Conservation (phyloP, 1,140 invertebrate genomes). For the Pseudomyrmex dendroicus region DNA sequence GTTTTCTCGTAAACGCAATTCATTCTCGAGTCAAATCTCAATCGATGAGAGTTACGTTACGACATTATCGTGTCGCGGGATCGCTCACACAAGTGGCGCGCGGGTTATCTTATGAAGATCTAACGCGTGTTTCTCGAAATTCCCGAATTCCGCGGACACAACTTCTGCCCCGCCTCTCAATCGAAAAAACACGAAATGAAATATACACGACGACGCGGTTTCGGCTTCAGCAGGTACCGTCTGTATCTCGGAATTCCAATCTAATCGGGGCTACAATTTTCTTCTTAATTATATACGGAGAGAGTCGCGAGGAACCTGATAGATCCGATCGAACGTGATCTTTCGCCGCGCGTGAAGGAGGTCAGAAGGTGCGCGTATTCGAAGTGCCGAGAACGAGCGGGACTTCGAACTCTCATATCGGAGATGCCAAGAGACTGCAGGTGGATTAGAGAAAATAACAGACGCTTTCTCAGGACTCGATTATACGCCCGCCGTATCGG, state of each 20-base stretch:
- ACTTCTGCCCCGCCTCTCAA: constrained; percentile 8
- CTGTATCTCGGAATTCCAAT: constrained; percentile 46
- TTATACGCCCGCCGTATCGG: constrained; percentile 60
- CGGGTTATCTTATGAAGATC: constrained; percentile 42
- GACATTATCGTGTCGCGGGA: constrained; percentile 38
- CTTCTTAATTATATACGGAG: constrained; percentile 46
- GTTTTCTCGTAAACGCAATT: constrained; percentile 40
- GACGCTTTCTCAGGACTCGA: constrained; percentile 56
- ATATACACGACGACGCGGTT: constrained; percentile 23
- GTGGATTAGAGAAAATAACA: constrained; percentile 67
- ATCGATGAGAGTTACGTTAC: constrained; percentile 38
- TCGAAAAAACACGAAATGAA: constrained; percentile 40
- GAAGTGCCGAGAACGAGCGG: constrained; percentile 34
- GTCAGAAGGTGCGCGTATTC: constrained; percentile 50
- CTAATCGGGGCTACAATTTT: constrained; percentile 55
- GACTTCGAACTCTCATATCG: constrained; percentile 53
- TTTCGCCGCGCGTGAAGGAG: constrained; percentile 28
- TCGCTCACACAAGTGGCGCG: constrained; percentile 7
- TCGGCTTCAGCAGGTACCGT: background rate
- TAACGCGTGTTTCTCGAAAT: constrained; percentile 54
- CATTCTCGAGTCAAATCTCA: constrained; percentile 53
- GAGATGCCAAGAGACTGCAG: constrained; percentile 53
- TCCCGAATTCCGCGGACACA: constrained; percentile 18
- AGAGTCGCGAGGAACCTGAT: constrained; percentile 33
- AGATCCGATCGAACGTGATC: constrained; percentile 57